phyloP scores from a whole-genome alignment of 1,140 invertebrate genomes.

The Drosophila equinoxialis region DNA sequence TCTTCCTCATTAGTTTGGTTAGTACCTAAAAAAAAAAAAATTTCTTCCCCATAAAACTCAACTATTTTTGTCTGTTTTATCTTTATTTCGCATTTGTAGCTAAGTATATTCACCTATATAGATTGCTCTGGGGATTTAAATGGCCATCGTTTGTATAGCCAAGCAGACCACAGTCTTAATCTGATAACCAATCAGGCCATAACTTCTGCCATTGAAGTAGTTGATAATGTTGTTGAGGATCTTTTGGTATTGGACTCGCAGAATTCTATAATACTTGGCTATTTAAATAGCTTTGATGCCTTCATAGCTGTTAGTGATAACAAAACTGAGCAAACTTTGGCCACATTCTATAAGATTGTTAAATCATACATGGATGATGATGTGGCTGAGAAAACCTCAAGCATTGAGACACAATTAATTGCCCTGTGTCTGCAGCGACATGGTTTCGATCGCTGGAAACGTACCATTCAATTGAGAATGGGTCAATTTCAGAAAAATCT shows the following conservation, averaged over 20 bases:
- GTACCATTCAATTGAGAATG: constrained; percentile 53
- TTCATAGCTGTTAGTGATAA: constrained; percentile 37
- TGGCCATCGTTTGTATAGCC: constrained; percentile 43
- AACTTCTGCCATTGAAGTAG: constrained; percentile 51
- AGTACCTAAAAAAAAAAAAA: neutral
- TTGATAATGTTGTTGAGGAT: constrained; percentile 61
- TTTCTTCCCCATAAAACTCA: neutral
- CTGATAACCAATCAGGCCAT: constrained; percentile 46
- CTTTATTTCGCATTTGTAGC: neutral
- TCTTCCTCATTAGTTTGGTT: constrained; percentile 1
- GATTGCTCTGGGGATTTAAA: constrained; percentile 43
- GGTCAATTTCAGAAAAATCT: constrained; percentile 52
- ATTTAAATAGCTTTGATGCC: constrained; percentile 46
- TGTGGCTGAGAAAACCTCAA: constrained; percentile 43
- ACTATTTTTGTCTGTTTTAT: neutral
- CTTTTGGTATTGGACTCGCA: constrained; percentile 59
- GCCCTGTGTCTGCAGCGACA: constrained; percentile 60
- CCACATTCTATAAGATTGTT: constrained; percentile 50
- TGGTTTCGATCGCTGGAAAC: constrained; percentile 69
- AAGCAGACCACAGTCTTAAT: constrained; percentile 51
- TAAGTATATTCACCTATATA: neutral
- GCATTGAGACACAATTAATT: constrained; percentile 57
- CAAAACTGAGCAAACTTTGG: constrained; percentile 37
- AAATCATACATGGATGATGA: constrained; percentile 48
- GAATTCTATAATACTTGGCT: constrained; percentile 41